These are phyloP conservation scores for Tuta absoluta DNA, from an alignment of 2,888 invertebrate species.

Conservation along the genomic window DNA sequence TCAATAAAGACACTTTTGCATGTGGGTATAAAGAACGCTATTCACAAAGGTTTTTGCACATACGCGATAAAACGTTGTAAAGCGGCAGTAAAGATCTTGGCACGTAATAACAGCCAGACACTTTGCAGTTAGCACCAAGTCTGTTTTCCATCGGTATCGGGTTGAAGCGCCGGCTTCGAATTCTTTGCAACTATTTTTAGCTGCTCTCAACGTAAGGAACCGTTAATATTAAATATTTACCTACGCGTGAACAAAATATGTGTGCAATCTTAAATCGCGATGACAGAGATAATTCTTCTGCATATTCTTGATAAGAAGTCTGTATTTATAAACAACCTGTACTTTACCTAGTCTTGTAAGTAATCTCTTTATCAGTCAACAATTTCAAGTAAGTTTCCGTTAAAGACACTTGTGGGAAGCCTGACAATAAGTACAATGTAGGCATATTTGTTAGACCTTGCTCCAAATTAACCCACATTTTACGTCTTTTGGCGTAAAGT, in stretches of 20 bases:
- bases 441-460: slow-evolving; percentile 45
- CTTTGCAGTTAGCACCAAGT: slow-evolving; percentile 59
- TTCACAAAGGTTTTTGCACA: slow-evolving; percentile 19
- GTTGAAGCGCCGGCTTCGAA: slow-evolving; percentile 39
- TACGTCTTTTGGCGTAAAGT: slow-evolving; percentile 40
- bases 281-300: slow-evolving; percentile 4
- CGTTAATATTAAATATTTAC: slow-evolving; percentile 10
- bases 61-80: slow-evolving; percentile 29
- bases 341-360: slow-evolving; percentile 36
- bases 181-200: slow-evolving; percentile 54
- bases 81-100: slow-evolving; percentile 43
- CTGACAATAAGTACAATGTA: slow-evolving; percentile 36
- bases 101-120: slow-evolving; percentile 55
- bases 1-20: not conserved
- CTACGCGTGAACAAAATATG: not conserved
- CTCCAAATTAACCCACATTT: slow-evolving; percentile 45
- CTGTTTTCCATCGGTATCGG: slow-evolving; percentile 60
- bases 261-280: not conserved
- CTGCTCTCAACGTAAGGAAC: slow-evolving; percentile 26
- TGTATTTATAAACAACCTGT: slow-evolving; percentile 30
- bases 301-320: not conserved
- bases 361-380: slow-evolving; percentile 38
- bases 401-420: slow-evolving; percentile 27
- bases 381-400: slow-evolving; percentile 23
- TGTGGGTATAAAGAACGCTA: slow-evolving; percentile 6